phyloP scores from a whole-genome alignment of 2,888 invertebrate genomes.

The Papilio demoleus region DNA sequence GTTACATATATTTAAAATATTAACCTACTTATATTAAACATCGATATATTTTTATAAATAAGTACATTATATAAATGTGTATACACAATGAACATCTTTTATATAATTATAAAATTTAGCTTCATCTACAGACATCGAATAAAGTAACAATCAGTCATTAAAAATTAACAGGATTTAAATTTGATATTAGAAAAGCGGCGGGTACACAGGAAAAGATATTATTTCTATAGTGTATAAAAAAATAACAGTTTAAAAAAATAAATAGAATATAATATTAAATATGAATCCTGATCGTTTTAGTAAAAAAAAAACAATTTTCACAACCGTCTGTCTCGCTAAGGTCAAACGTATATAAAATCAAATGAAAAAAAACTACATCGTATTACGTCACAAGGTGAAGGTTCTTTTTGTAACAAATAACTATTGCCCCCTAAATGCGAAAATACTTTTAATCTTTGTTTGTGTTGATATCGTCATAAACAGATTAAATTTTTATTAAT shows the following conservation, averaged over 20 bases:
- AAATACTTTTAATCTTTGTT: too few relatives aligned
- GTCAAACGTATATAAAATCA: background rate
- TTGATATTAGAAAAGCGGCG: conserved; percentile 23
- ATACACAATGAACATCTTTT: conserved; percentile 62
- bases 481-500: too few relatives aligned
- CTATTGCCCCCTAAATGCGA: too few relatives aligned
- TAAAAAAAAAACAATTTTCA: conserved; percentile 4
- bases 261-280: background rate
- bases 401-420: too few relatives aligned
- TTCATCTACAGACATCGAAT: conserved; percentile 57
- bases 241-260: background rate
- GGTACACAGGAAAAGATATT: conserved; percentile 14
- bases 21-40: conserved; percentile 58
- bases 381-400: background rate
- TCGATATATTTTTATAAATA: conserved; percentile 59
- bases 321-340: conserved; percentile 1
- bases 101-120: conserved; percentile 67
- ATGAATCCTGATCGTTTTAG: conserved; percentile 22
- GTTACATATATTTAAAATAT: conserved; percentile 60
- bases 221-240: conserved; percentile 7
- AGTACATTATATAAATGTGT: conserved; percentile 62
- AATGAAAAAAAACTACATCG: background rate
- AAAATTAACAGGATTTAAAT: conserved; percentile 47
- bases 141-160: conserved; percentile 77
- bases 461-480: background rate